A percentile compares a stretch with the other conserved stretches of the same genome.
phyloP scores from a whole-genome alignment of 2,797 vertebrate genomes.

The Chaetodon trifasciatus region DNA sequence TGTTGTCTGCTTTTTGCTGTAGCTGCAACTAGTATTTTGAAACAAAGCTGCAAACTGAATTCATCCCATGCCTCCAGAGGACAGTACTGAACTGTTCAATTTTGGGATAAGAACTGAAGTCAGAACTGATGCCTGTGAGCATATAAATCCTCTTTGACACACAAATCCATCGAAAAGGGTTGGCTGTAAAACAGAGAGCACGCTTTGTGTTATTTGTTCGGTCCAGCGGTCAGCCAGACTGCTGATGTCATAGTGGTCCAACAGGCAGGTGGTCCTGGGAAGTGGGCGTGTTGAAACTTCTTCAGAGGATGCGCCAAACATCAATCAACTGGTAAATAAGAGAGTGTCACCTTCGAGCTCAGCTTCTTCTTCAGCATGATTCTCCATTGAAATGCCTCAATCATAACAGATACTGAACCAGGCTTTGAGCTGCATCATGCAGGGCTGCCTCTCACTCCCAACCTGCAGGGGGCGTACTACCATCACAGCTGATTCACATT shows the following conservation, averaged over 20 bases:
- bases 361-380: not conserved
- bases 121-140: not conserved
- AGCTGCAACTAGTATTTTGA: constrained; percentile 14
- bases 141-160: not conserved
- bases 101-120: not conserved
- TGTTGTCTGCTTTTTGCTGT: not conserved
- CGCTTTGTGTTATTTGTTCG: not conserved
- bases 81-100: not conserved
- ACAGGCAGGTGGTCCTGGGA: not conserved
- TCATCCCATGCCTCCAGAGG: not conserved
- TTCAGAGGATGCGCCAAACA: not conserved
- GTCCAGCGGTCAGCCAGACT: not conserved
- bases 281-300: not conserved
- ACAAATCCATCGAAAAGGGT: constrained; percentile 1
- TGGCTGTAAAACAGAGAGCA: not conserved
- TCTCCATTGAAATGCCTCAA: not conserved
- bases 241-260: not conserved
- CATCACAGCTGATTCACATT: not conserved
- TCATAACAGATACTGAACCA: not conserved
- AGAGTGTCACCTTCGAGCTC: not conserved
- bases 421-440: not conserved
- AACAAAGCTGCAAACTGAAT: constrained; percentile 4
- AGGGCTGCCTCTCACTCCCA: not conserved
- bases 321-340: not conserved
- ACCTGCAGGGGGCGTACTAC: not conserved